Percentiles rank a stretch among this genome's conserved stretches.
Conservation (phyloP, 2,113 vertebrate species). For the Corynorhinus townsendii region DNA sequence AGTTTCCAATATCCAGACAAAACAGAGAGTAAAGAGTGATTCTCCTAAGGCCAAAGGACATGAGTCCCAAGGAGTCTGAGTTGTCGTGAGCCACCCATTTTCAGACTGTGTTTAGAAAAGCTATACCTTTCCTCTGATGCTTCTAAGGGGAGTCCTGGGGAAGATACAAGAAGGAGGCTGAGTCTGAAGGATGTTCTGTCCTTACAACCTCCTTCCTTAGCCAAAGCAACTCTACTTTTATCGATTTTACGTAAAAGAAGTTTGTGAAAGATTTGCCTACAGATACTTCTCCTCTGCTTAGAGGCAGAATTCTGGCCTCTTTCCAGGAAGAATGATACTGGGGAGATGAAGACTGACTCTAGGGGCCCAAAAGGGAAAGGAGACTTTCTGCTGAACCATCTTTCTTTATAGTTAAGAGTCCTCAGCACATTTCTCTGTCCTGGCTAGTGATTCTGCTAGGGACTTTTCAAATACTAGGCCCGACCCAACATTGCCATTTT, state of each 20-base stretch:
- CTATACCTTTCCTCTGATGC: background rate
- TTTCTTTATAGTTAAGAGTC: background rate
- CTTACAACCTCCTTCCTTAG: background rate
- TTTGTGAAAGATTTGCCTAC: background rate
- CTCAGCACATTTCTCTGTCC: background rate
- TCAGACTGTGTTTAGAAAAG: background rate
- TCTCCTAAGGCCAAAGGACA: background rate
- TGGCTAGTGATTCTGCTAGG: background rate
- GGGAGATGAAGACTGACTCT: background rate
- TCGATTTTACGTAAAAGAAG: background rate
- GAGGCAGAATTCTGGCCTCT: background rate
- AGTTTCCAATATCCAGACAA: background rate
- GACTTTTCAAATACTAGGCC: background rate
- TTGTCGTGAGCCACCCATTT: background rate
- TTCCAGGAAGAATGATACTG: background rate
- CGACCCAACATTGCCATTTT: background rate
- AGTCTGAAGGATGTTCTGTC: background rate
- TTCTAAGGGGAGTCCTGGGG: background rate
- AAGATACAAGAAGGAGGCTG: background rate
- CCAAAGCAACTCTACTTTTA: background rate
- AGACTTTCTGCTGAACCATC: background rate
- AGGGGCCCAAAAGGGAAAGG: background rate
- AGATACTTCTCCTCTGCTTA: background rate
- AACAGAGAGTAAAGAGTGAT: background rate
- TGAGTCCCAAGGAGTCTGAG: background rate